These are phyloP conservation scores for Netelia fuscicornis DNA, from an alignment of 2,888 invertebrate genomes.

Conservation along the genomic window DNA sequence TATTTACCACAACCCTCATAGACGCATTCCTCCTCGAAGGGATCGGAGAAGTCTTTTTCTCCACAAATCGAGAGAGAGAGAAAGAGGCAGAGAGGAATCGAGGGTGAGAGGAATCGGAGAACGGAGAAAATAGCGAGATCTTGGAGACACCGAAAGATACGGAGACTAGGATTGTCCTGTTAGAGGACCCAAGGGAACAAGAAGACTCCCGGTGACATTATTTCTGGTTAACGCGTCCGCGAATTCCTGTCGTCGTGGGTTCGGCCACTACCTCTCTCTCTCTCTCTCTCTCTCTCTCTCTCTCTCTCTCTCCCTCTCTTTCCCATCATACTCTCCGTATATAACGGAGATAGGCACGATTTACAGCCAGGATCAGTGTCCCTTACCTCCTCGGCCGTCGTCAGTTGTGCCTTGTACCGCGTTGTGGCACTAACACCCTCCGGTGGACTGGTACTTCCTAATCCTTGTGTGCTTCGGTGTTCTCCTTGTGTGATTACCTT, in stretches of 20 bases:
- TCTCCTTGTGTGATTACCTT: conserved; percentile 32
- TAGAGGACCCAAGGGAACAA: conserved; percentile 59
- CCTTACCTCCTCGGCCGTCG: conserved; percentile 68
- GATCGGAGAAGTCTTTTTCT: conserved; percentile 28
- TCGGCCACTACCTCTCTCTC: conserved; percentile 31
- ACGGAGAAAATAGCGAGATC: conserved; percentile 19
- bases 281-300: not conserved
- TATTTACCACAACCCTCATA: conserved; percentile 14
- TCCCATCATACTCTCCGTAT: conserved; percentile 7
- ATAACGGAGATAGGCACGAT: conserved; percentile 70
- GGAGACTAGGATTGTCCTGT: conserved; percentile 51
- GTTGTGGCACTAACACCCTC: conserved; percentile 54
- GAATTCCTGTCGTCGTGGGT: conserved; percentile 72
- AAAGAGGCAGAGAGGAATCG: not conserved
- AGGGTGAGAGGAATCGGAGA: conserved; percentile 5
- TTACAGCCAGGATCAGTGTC: conserved; percentile 75
- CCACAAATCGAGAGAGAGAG: not conserved
- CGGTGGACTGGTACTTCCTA: conserved; percentile 68
- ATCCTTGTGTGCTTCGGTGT: conserved; percentile 71
- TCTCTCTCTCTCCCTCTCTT: not conserved
- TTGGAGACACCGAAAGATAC: conserved; percentile 49
- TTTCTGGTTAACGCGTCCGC: conserved; percentile 74
- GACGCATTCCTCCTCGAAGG: conserved; percentile 35
- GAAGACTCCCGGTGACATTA: conserved; percentile 67
- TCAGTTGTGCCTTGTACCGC: conserved; percentile 67